Base-by-base conservation (phyloP, 2,888 invertebrate genomes). In the Danaus chrysippus region DNA sequence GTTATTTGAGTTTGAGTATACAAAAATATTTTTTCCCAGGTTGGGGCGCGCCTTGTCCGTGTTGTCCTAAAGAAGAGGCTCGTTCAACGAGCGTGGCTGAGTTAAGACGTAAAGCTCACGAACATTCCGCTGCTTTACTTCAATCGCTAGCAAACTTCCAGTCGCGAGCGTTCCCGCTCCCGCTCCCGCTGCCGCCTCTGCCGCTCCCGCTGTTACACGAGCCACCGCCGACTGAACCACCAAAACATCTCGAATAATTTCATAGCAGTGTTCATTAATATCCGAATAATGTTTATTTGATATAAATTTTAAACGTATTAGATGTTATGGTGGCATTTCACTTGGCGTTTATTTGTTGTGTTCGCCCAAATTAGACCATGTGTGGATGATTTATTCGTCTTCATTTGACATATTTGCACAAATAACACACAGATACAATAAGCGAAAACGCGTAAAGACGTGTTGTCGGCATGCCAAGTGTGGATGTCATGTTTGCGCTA, bases 31-130 rank as follows among this genome's bases (percentile, higher is more conserved):
- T 58, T 3, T 42, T 59, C 54, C 10, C 17, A 93, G 95, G 94
- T 67, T 95, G 96, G 87, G 94, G 96, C 13, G 94, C 95, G 0
- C 92, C 96, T 0, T 96, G 96, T 78, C 95, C 96, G 0, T 96
- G 96, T 79, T 96, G 96, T 77, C 95, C 96, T 8, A 93, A 89
- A 69, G 90, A 92, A 68, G 95, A 96, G 80, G 95, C 95, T 44
- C 92, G 96, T 46, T 95, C 95, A 6, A 95, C 96, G 72, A 97
- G 97, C 83, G 97, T 98, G 17, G 98, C 98, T 0, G 98, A 98
- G 75, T 91, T 98, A 53, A 92, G 98, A 9, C 93, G 98, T 59
- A 97, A 98, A 81, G 98, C 98, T 0, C 97, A 98, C 83, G 98
- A 98, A 79, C 98, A 98, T 83, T 96, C 97, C 0, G 98, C 98